Percentiles rank a stretch among this genome's conserved stretches.
Evolutionary conservation across 2,888 invertebrate genomes (phyloP).

Genomic region (Nomada hirtipes): DNA sequence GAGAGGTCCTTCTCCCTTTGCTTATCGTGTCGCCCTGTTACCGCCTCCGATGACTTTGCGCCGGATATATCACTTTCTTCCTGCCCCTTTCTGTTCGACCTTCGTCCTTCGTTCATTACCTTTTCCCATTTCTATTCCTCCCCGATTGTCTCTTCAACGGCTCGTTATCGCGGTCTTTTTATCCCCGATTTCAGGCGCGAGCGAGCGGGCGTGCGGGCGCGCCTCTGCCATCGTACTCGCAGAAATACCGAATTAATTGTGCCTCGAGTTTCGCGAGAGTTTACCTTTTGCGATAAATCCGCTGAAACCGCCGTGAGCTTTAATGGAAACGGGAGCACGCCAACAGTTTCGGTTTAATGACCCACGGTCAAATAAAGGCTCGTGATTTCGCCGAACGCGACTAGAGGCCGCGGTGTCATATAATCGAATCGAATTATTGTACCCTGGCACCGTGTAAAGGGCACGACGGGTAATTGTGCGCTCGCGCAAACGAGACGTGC

Average conservation of each 20-base stretch:
- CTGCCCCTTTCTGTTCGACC: not conserved
- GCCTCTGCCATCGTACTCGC: too few species aligned
- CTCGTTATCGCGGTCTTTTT: slow-evolving; percentile 48
- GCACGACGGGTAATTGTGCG: not conserved
- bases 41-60: not conserved
- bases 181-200: slow-evolving; percentile 7
- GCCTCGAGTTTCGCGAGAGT: slow-evolving; percentile 35
- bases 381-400: slow-evolving; percentile 46
- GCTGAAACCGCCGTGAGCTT: slow-evolving; percentile 36
- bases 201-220: too few species aligned
- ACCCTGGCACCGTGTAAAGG: not conserved
- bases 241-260: slow-evolving; percentile 48
- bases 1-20: not conserved
- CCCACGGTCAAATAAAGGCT: slow-evolving; percentile 49
- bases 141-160: not conserved
- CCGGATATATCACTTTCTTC: not conserved
- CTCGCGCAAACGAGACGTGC: slow-evolving; percentile 27
- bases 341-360: slow-evolving; percentile 52
- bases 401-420: slow-evolving; percentile 23
- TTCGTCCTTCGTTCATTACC: not conserved
- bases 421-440: slow-evolving; percentile 59
- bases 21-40: too few species aligned
- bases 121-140: not conserved
- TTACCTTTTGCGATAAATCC: slow-evolving; percentile 44
- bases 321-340: slow-evolving; percentile 46